phyloP scores from a whole-genome alignment of 2,797 vertebrate genomes.

The Arrhamphus sclerolepis region DNA sequence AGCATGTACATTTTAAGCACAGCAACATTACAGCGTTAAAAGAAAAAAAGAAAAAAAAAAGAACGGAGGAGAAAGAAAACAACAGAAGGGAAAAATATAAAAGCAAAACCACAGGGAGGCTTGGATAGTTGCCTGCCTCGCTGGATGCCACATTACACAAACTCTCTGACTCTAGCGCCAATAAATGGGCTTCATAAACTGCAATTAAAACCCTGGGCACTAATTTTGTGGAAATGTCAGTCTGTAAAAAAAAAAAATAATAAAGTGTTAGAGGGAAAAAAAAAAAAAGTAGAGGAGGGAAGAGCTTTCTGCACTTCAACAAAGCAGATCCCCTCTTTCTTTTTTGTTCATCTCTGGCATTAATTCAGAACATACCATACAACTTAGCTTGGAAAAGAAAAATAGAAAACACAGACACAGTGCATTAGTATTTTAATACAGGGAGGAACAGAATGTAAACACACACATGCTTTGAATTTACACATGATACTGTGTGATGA shows the following conservation, averaged over 20 bases:
- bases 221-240: slow-evolving; percentile 86
- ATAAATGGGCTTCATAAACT: slow-evolving; percentile 83
- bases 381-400: slow-evolving; percentile 39
- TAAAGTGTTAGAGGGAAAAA: slow-evolving; percentile 47
- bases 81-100: slow-evolving; percentile 58
- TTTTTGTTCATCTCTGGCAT: slow-evolving; percentile 31
- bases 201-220: slow-evolving; percentile 86
- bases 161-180: slow-evolving; percentile 72
- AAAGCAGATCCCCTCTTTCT: slow-evolving; percentile 1
- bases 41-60: slow-evolving; percentile 58
- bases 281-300: slow-evolving; percentile 45
- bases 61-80: slow-evolving; percentile 42
- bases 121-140: slow-evolving; percentile 63
- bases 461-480: background rate
- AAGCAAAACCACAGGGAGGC: slow-evolving; percentile 76
- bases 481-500: no score
- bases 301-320: slow-evolving; percentile 38
- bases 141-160: slow-evolving; percentile 78
- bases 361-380: slow-evolving; percentile 59
- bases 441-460: slow-evolving; percentile 4
- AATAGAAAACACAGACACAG: slow-evolving; percentile 20
- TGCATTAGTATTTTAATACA: slow-evolving; percentile 14
- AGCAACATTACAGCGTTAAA: slow-evolving; percentile 75
- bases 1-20: slow-evolving; percentile 70
- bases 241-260: slow-evolving; percentile 70